These are phyloP conservation scores for Malurus alboscapulatus DNA, from an alignment of 2,113 vertebrate species.

Conservation along the genomic window DNA sequence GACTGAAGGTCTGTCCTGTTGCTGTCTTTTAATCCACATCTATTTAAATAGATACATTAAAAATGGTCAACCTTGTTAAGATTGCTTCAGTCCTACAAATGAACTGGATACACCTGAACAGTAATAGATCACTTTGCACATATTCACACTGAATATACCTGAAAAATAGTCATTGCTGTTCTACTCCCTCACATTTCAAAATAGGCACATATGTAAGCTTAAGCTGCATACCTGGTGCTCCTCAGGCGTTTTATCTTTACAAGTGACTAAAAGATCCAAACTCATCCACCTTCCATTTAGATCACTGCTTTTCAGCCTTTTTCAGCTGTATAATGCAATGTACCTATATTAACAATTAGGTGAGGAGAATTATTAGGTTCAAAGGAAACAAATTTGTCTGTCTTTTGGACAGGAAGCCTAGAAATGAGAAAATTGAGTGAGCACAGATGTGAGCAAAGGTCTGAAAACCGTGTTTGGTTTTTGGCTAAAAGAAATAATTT, in stretches of 20 bases:
- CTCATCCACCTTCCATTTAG: background rate
- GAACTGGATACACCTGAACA: background rate
- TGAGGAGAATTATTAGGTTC: background rate
- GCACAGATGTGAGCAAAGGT: background rate
- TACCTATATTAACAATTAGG: background rate
- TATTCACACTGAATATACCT: background rate
- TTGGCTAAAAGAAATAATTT: background rate
- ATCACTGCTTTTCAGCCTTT: background rate
- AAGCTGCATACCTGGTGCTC: accelerated
- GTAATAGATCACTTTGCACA: background rate
- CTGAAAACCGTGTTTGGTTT: background rate
- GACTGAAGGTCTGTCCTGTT: background rate
- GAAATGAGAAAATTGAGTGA: background rate
- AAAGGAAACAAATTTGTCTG: background rate
- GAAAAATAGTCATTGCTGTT: background rate
- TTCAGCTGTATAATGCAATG: background rate
- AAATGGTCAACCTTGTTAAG: background rate
- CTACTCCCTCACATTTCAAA: background rate
- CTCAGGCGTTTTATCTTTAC: background rate
- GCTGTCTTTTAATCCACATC: background rate
- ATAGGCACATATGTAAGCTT: background rate
- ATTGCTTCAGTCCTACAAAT: background rate
- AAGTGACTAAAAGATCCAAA: background rate
- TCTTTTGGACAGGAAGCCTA: background rate
- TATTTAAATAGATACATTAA: background rate